Conservation (phyloP, 2,797 vertebrate species). For the Anguilla obscura region DNA sequence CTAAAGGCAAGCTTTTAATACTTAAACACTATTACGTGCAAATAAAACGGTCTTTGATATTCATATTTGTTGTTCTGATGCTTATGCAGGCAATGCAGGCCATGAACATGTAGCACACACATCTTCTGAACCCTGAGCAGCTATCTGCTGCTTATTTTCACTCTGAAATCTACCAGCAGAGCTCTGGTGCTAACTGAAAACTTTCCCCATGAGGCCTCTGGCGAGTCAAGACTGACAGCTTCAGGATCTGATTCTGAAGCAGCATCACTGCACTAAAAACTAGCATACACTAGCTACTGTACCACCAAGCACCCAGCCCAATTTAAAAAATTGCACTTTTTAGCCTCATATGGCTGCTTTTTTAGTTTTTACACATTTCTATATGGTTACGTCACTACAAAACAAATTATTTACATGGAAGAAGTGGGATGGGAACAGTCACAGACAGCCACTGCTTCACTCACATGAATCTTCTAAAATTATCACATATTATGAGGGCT, state of each 20-base stretch:
- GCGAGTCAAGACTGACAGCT: neutral
- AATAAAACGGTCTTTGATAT: neutral
- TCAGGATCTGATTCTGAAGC: neutral
- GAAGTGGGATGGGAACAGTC: neutral
- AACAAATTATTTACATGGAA: neutral
- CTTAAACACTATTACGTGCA: neutral
- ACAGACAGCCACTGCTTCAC: neutral
- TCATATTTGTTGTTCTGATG: neutral
- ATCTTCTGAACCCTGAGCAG: neutral
- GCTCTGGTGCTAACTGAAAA: neutral
- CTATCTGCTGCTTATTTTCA: neutral
- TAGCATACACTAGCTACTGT: too few relatives aligned
- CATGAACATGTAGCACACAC: neutral
- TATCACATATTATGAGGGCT: neutral
- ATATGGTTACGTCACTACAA: neutral
- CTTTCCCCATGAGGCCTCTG: neutral
- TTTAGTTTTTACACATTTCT: neutral
- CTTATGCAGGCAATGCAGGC: neutral
- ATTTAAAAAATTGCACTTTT: neutral
- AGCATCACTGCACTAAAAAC: neutral
- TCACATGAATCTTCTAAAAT: neutral
- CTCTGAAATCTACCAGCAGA: neutral
- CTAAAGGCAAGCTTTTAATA: neutral
- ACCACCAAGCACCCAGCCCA: neutral
- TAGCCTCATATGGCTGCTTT: neutral